These are phyloP conservation scores for Heteromyza rotundicornis DNA, from an alignment of 2,888 invertebrate genomes.

Conservation along the genomic window DNA sequence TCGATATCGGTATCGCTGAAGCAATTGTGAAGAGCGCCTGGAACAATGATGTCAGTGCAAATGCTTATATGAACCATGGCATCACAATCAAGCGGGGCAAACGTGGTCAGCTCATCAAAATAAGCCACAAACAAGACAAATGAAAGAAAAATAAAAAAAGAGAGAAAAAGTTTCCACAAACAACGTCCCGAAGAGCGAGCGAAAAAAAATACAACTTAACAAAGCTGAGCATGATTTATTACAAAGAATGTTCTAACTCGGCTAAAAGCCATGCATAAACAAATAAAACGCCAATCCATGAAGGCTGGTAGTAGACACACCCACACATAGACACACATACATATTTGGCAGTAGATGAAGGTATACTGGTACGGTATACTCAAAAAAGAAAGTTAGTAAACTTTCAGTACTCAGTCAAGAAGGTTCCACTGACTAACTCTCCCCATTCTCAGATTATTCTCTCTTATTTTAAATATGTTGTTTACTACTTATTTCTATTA, in stretches of 20 bases:
- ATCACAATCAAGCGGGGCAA: neutral
- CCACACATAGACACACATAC: too few relatives aligned
- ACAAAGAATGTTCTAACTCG: neutral
- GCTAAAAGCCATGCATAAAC: conserved; percentile 1
- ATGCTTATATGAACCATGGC: too few relatives aligned
- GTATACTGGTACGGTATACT: too few relatives aligned
- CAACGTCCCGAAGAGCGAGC: too few relatives aligned
- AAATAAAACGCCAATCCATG: conserved; percentile 1
- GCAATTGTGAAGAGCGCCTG: conserved; percentile 1
- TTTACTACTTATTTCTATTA: too few relatives aligned
- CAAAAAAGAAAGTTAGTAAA: too few relatives aligned
- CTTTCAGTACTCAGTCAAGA: too few relatives aligned
- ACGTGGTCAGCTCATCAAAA: neutral
- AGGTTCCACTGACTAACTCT: too few relatives aligned
- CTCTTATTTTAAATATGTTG: too few relatives aligned
- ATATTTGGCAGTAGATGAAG: too few relatives aligned
- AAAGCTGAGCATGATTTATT: neutral
- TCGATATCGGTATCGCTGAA: neutral
- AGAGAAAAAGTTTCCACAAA: neutral
- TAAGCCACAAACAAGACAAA: neutral
- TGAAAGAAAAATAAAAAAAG: neutral
- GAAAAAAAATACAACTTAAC: neutral
- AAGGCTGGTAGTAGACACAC: neutral
- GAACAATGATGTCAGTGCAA: conserved; percentile 1
- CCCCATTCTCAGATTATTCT: too few relatives aligned